These are phyloP conservation scores for Copidosoma aretas DNA, from an alignment of 2,888 invertebrate genomes.

Conservation along the genomic window DNA sequence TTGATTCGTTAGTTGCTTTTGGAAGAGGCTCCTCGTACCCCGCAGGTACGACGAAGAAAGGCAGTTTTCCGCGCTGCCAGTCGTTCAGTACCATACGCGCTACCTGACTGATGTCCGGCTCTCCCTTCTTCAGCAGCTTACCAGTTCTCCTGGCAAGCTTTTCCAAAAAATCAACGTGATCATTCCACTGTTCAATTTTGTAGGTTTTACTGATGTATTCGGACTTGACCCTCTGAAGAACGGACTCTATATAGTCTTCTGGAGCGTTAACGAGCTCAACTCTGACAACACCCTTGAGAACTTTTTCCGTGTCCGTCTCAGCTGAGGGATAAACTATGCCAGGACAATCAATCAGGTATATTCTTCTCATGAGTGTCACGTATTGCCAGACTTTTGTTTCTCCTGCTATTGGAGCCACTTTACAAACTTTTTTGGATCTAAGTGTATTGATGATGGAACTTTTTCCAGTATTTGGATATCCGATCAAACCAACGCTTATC, in stretches of 20 bases:
- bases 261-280: slow-evolving; percentile 93
- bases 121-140: slow-evolving; percentile 94
- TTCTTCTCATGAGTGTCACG: slow-evolving; percentile 95
- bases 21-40: slow-evolving; percentile 75
- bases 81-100: slow-evolving; percentile 97
- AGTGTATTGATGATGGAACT: slow-evolving; percentile 98
- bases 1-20: slow-evolving; percentile 48
- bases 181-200: slow-evolving; percentile 81
- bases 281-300: slow-evolving; percentile 96
- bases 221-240: slow-evolving; percentile 84
- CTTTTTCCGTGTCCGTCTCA: slow-evolving; percentile 93
- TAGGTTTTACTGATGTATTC: slow-evolving; percentile 93
- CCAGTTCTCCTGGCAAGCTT: slow-evolving; percentile 86
- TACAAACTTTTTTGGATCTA: slow-evolving; percentile 96
- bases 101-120: slow-evolving; percentile 87
- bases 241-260: slow-evolving; percentile 90
- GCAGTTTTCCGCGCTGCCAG: slow-evolving; percentile 97
- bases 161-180: slow-evolving; percentile 87
- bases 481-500: slow-evolving; percentile 98
- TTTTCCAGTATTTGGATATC: slow-evolving; percentile 99
- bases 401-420: slow-evolving; percentile 97
- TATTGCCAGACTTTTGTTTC: slow-evolving; percentile 99
- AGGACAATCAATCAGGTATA: slow-evolving; percentile 98
- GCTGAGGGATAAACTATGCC: slow-evolving; percentile 97
- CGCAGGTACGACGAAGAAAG: slow-evolving; percentile 90